A percentile compares a stretch with the other conserved stretches of the same genome.
These are phyloP conservation scores for Tanytarsus gracilentus DNA, from an alignment of 2,888 invertebrate species.

Conservation along the genomic window DNA sequence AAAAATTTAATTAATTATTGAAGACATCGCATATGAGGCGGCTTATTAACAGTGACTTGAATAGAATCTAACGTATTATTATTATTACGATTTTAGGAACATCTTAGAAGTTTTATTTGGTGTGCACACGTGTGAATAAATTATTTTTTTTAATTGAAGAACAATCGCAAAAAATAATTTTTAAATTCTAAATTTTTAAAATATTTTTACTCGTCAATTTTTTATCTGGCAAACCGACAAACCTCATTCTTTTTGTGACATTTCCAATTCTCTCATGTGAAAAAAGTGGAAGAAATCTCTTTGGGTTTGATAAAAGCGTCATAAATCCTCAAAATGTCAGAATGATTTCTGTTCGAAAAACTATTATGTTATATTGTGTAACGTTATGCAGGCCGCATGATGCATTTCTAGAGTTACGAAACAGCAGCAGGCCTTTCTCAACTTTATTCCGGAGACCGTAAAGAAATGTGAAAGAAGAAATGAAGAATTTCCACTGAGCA, in stretches of 20 bases:
- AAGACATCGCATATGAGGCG: too few species aligned
- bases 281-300: background rate
- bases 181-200: background rate
- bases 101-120: too few species aligned
- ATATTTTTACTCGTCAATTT: background rate
- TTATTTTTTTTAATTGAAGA: too few species aligned
- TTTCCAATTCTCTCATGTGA: background rate
- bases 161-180: background rate
- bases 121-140: too few species aligned
- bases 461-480: background rate
- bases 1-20: slow-evolving; percentile 20
- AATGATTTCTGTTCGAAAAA: background rate
- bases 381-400: slow-evolving; percentile 10
- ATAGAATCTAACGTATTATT: background rate
- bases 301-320: slow-evolving; percentile 15
- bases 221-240: too few species aligned
- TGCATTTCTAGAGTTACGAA: background rate
- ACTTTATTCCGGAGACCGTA: slow-evolving; percentile 6
- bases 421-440: slow-evolving; percentile 26
- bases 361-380: slow-evolving; percentile 22
- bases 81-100: too few species aligned
- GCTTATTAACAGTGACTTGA: background rate
- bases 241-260: background rate
- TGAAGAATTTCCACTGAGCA: background rate
- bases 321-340: slow-evolving; percentile 18